Percentiles rank a stretch among this genome's conserved stretches.
These are phyloP conservation scores for Drosophila aff. DNA, from an alignment of 1,140 invertebrate genomes.

Conservation along the genomic window DNA sequence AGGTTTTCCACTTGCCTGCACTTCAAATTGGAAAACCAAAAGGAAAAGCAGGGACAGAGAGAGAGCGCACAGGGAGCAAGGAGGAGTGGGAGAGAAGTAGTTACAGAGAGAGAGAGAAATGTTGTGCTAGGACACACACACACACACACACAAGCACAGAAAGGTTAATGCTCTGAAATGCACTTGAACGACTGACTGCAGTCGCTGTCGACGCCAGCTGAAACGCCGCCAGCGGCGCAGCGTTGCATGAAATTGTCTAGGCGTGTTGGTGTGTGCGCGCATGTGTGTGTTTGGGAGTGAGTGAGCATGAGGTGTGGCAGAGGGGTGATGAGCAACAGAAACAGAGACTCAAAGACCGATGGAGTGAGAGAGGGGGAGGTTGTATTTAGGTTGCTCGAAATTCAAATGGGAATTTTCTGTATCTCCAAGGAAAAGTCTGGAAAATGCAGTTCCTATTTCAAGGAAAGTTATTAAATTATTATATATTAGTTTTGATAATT, in stretches of 20 bases:
- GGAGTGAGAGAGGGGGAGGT: background rate
- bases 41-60: conserved; percentile 26
- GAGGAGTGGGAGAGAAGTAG: background rate
- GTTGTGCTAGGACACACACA: conserved; percentile 71
- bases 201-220: conserved; percentile 30
- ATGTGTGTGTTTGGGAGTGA: conserved; percentile 6
- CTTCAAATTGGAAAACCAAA: conserved; percentile 64
- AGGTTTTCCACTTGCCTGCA: conserved; percentile 62
- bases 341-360: background rate
- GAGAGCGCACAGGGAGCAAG: conserved; percentile 4
- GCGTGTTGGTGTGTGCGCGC: conserved; percentile 25
- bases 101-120: conserved; percentile 24
- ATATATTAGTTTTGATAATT: too few species aligned
- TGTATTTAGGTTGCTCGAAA: conserved; percentile 47
- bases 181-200: conserved; percentile 83
- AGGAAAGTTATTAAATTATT: background rate
- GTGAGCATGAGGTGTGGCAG: conserved; percentile 43
- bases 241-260: conserved; percentile 63
- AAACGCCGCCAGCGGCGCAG: conserved; percentile 27
- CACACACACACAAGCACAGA: conserved; percentile 30
- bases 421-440: conserved; percentile 56
- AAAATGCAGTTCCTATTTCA: conserved; percentile 26
- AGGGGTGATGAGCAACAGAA: conserved; percentile 17
- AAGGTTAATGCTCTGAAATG: conserved; percentile 82
- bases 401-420: conserved; percentile 11